Conservation (phyloP, 2,888 invertebrate species). For the Sarcophaga variegata region DNA sequence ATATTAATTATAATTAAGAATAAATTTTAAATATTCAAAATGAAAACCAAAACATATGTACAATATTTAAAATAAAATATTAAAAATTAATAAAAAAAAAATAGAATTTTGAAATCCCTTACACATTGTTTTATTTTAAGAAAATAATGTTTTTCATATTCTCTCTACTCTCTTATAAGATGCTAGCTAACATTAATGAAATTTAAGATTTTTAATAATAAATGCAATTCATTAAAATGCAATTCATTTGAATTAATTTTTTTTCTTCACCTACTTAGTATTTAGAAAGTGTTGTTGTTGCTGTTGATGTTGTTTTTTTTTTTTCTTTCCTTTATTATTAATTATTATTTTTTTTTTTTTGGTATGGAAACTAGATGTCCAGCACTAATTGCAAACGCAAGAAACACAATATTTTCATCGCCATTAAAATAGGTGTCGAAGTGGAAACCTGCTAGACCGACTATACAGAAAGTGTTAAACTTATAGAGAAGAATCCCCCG, state of each 20-base stretch:
- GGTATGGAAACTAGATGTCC: conserved; percentile 26
- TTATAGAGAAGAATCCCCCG: no score
- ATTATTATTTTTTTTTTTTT: neutral
- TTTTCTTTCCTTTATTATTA: neutral
- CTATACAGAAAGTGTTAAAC: no score
- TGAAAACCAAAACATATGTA: neutral
- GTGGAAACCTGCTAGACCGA: neutral
- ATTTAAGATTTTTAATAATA: neutral
- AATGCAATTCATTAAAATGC: conserved; percentile 17
- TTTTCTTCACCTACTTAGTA: conserved; percentile 19
- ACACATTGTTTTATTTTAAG: conserved; percentile 44
- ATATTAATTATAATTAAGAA: conserved; percentile 52
- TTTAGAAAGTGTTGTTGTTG: conserved; percentile 38
- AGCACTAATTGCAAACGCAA: neutral
- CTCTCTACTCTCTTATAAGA: neutral
- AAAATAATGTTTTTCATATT: neutral
- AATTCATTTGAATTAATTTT: conserved; percentile 31
- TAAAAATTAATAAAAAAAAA: conserved; percentile 11
- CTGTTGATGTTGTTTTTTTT: conserved; percentile 36
- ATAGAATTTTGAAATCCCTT: conserved; percentile 48
- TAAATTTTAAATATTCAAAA: neutral
- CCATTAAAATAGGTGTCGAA: neutral
- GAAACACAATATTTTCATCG: no score
- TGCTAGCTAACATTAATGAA: no score
- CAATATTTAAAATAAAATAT: neutral